phyloP scores from a whole-genome alignment of 53 echinoderm and acorn worm species.

The Luidia sarsii region DNA sequence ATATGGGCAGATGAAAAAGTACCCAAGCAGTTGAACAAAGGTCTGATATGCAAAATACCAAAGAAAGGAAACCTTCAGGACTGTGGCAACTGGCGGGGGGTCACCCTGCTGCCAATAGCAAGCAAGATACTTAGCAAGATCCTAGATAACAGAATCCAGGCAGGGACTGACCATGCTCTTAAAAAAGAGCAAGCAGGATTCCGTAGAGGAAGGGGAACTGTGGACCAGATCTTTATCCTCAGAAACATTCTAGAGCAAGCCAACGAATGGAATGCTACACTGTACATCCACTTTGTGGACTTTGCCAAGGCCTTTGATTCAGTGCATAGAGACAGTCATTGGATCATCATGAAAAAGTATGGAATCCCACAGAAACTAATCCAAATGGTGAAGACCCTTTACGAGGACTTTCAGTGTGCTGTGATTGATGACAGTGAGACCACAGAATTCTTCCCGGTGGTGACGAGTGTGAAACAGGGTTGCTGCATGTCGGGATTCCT shows the following conservation, averaged over 20 bases:
- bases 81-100: constrained; percentile 41
- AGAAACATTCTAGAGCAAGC: not conserved
- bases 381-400: not conserved
- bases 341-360: constrained; percentile 10
- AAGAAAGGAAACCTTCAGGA: constrained; percentile 38
- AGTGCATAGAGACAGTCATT: constrained; percentile 24
- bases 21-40: constrained; percentile 27
- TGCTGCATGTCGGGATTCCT: constrained; percentile 26
- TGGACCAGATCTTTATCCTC: constrained; percentile 37
- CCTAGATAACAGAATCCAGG: not conserved
- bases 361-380: constrained; percentile 28
- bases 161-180: not conserved
- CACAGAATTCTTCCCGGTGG: constrained; percentile 9
- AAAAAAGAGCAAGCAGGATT: constrained; percentile 41
- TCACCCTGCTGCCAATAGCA: not conserved
- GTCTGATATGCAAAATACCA: not conserved
- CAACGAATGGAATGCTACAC: constrained; percentile 12
- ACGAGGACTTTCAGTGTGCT: not conserved
- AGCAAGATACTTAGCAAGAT: constrained; percentile 19
- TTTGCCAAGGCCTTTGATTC: constrained; percentile 44
- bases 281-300: constrained; percentile 30
- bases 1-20: constrained; percentile 38
- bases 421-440: not conserved
- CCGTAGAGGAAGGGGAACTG: constrained; percentile 3
- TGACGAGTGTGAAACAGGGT: constrained; percentile 24